A percentile compares a stretch with the other conserved stretches of the same genome.
phyloP scores from a whole-genome alignment of 30 jellyfish, hydroid and myxozoan genomes.

The Turritopsis dohrnii region DNA sequence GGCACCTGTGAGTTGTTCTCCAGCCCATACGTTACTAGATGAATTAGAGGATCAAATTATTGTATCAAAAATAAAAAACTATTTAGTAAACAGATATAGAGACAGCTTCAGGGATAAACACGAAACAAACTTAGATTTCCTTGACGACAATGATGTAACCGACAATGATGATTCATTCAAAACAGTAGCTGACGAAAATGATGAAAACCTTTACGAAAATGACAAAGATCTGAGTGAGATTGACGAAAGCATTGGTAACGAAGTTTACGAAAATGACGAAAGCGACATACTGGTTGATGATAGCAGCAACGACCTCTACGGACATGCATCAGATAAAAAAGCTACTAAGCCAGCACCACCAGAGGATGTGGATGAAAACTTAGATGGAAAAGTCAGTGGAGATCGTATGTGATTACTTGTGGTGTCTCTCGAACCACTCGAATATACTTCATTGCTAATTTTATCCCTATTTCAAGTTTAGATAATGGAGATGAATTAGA shows the following conservation, averaged over 20 bases:
- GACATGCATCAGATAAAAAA: neutral
- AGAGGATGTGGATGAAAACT: neutral
- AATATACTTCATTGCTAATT: neutral
- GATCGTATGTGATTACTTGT: neutral
- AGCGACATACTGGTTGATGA: neutral
- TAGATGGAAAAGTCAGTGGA: neutral
- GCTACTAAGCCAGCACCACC: neutral
- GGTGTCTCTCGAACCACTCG: neutral
- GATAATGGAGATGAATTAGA: neutral
- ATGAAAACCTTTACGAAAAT: neutral
- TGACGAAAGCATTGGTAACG: neutral
- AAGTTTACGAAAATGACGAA: neutral
- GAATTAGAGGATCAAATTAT: neutral
- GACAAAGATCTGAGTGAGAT: neutral
- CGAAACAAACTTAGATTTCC: neutral
- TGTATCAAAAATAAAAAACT: neutral
- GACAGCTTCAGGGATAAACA: neutral
- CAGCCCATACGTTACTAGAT: neutral
- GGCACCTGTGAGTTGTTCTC: neutral
- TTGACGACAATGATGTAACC: neutral
- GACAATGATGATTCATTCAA: neutral
- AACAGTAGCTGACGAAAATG: neutral
- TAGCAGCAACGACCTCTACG: neutral
- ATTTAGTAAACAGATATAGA: neutral
- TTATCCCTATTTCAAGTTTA: neutral